A percentile compares a stretch with the other conserved stretches of the same genome.
These are phyloP conservation scores for Zosterops borbonicus DNA, from an alignment of 2,113 vertebrate species.

Conservation along the genomic window DNA sequence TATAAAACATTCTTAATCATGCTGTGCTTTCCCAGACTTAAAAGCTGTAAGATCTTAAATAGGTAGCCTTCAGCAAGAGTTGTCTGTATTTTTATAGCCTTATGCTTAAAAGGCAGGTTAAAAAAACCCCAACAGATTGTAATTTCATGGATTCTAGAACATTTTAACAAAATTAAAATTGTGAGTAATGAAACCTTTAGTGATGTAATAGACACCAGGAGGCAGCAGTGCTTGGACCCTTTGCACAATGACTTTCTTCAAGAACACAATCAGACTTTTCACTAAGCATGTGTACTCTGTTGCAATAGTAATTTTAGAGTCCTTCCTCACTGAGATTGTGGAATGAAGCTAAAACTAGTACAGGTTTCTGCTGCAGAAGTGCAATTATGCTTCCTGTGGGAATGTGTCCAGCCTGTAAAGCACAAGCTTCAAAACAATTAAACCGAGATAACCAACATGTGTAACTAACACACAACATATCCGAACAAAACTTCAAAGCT, in stretches of 20 bases:
- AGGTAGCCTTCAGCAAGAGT: not conserved
- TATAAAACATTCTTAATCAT: not conserved
- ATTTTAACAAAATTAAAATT: not conserved
- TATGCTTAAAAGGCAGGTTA: not conserved
- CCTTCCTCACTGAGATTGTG: not conserved
- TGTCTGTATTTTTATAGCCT: not conserved
- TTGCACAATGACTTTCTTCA: not conserved
- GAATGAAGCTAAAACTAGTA: not conserved
- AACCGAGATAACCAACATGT: not conserved
- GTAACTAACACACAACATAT: not conserved
- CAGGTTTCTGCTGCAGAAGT: constrained; percentile 20
- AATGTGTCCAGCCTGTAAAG: not conserved
- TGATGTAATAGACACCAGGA: not conserved
- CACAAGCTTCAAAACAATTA: constrained; percentile 1
- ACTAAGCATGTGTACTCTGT: not conserved
- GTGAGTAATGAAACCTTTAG: not conserved
- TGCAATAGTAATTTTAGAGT: not conserved
- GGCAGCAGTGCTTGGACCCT: constrained; percentile 16
- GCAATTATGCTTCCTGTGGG: not conserved
- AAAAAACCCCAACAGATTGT: not conserved
- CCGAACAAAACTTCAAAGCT: constrained; percentile 21
- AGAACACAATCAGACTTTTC: not conserved
- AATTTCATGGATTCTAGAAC: not conserved
- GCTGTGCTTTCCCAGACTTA: not conserved
- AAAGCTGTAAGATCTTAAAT: not conserved